Base-by-base conservation (phyloP, 1,140 invertebrate genomes). In the Scaptomyza graminum region DNA sequence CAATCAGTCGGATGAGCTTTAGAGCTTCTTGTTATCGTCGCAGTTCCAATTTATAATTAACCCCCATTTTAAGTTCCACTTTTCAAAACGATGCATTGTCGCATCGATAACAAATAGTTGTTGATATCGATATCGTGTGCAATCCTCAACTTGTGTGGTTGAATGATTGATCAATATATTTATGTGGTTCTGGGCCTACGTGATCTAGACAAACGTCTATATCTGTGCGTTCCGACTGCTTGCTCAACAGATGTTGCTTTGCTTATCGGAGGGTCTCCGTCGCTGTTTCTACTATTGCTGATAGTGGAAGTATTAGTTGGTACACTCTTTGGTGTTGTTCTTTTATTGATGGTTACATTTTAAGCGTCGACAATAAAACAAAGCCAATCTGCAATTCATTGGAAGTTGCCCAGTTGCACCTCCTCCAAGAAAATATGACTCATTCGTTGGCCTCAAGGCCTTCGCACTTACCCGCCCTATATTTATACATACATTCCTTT, bases 181-280 rank as follows among this genome's bases (percentile, higher is more conserved):
- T 22, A 22, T 22, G 18, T 47, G 25, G 12, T 5, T 18, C 4
- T 9, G 25, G 25, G 43, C 5, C 9, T 6, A 5, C 2, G 25
- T 11, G 25, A 39, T 15, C 8, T 61, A 3, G 11, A 9, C 7
- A 16, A 22, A 1, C 28, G 31, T 12, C 15, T 7, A 5, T n/a
- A 16, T 18, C 25, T 60, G 25, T 22, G 1, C 6, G 4, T 15
- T 16, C 60, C 7, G 11, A 49, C 43, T 56, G 51, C 68, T 71
- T 71, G 54, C 68, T 59, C 52, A 59, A 59, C 68, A 71, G 68
- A 71, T 71, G 62, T 71, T 59, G 39, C 5, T n/a, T n/a, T 18
- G 62, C 68, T 71, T 71, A 71, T 71, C 68, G 54, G 37, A 12
- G 37, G 15, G 46, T 22, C 31, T 34, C 44, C 44, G 67, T 65